phyloP scores from a whole-genome alignment of 2,113 vertebrate species.

The Myotis davidii region DNA sequence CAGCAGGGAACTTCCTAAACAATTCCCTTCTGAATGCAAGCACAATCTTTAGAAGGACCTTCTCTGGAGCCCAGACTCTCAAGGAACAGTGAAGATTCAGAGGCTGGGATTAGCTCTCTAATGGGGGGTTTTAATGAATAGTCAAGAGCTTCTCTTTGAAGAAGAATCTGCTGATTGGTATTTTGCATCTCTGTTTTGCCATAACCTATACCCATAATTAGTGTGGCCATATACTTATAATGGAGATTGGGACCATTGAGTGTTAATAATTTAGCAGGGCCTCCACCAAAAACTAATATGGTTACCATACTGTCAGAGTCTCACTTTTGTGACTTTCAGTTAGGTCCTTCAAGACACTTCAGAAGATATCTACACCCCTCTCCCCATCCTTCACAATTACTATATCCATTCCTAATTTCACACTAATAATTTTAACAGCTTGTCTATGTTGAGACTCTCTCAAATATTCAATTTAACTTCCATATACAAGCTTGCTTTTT shows the following conservation, averaged over 20 bases:
- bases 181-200: neutral
- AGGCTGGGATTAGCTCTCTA: neutral
- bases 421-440: neutral
- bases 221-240: neutral
- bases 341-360: neutral
- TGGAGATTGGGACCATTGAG: neutral
- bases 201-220: neutral
- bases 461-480: neutral
- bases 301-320: neutral
- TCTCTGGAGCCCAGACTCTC: neutral
- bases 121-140: neutral
- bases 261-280: neutral
- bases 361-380: neutral
- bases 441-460: neutral
- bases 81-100: neutral
- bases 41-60: neutral
- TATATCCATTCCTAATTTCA: neutral
- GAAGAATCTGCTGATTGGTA: neutral
- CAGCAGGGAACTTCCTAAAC: slow-evolving; percentile 11
- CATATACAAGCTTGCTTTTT: neutral
- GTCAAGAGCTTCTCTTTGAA: slow-evolving; percentile 5
- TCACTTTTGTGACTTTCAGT: neutral
- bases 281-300: neutral
- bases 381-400: neutral
- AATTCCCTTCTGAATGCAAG: neutral